Evolutionary conservation across 2,797 vertebrate genomes (phyloP).

Genomic region (Hyperoplus lanceolatus): DNA sequence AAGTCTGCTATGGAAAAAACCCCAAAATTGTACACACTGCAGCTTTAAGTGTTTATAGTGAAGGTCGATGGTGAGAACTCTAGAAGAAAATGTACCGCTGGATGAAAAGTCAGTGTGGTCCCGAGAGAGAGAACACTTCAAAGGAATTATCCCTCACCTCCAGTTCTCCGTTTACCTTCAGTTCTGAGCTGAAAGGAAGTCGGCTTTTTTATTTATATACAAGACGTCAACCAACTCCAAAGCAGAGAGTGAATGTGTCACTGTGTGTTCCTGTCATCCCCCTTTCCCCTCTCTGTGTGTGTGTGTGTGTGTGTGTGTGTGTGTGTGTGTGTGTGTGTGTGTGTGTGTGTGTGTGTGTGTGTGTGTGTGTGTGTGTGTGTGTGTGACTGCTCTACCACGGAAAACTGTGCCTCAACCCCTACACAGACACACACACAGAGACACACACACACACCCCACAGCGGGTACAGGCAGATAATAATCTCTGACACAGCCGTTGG

Average conservation of each 20-base stretch:
- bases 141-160: constrained; percentile 6
- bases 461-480: background rate
- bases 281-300: background rate
- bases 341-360: too few relatives aligned
- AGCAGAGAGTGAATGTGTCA: constrained; percentile 23
- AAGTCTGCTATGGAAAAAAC: too few relatives aligned
- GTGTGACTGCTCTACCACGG: background rate
- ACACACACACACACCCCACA: background rate
- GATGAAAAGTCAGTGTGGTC: too few relatives aligned
- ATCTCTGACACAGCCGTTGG: constrained; percentile 4
- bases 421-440: background rate
- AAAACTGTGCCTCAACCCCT: background rate
- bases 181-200: background rate
- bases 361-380: too few relatives aligned
- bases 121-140: constrained; percentile 11
- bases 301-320: too few relatives aligned
- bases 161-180: background rate
- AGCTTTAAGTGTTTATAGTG: too few relatives aligned
- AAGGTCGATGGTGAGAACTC: too few relatives aligned
- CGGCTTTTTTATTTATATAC: background rate
- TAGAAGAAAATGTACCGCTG: too few relatives aligned
- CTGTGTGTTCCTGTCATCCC: constrained; percentile 19
- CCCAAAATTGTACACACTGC: too few relatives aligned
- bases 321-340: too few relatives aligned
- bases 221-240: constrained; percentile 10